Evolutionary conservation across 2,113 vertebrate species (phyloP).

Genomic region (Urocynchramus pylzowi): DNA sequence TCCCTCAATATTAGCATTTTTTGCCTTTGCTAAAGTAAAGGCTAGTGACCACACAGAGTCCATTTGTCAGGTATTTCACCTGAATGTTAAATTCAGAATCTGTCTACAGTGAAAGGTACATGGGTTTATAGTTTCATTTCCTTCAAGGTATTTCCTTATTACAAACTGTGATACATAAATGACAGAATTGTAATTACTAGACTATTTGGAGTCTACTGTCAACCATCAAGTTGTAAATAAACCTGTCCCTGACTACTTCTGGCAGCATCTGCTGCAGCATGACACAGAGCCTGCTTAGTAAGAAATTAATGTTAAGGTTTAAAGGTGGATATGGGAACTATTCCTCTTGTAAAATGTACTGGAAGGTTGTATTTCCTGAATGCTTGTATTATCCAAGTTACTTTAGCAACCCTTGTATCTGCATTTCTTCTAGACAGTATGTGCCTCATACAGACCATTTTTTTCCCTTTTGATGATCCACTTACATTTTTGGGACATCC

Average conservation of each 20-base stretch:
- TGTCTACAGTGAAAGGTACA: neutral
- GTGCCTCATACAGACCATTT: neutral
- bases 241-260: neutral
- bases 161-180: neutral
- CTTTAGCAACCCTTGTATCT: neutral
- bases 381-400: neutral
- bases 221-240: neutral
- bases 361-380: neutral
- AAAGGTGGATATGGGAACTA: neutral
- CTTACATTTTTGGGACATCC: neutral
- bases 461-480: neutral
- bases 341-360: neutral
- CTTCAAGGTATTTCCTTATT: neutral
- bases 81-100: neutral
- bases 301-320: neutral
- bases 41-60: neutral
- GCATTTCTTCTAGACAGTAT: neutral
- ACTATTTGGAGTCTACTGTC: neutral
- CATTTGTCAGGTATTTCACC: neutral
- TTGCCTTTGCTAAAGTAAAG: neutral
- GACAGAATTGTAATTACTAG: neutral
- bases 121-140: neutral
- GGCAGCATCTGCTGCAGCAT: neutral
- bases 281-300: neutral
- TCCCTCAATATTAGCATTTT: neutral